A percentile compares a stretch with the other conserved stretches of the same genome.
Conservation (phyloP, 2,888 invertebrate species). For the Nephrotoma guestfalica region DNA sequence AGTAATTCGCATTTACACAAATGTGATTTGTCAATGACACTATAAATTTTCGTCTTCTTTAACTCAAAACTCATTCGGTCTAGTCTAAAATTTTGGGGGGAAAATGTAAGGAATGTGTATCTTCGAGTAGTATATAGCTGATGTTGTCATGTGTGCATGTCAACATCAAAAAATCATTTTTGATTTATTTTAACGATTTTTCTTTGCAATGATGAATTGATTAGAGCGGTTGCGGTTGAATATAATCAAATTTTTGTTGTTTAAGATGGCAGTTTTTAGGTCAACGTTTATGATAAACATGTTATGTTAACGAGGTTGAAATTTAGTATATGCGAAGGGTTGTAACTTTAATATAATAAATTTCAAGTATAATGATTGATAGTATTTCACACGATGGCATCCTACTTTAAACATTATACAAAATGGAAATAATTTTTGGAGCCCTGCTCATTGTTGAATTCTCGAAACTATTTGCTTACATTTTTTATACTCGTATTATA, state of each 20-base stretch:
- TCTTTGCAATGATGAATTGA: background rate
- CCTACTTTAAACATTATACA: too few species aligned
- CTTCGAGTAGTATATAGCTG: background rate
- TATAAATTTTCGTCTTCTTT: background rate
- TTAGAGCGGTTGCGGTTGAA: background rate
- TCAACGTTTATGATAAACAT: background rate
- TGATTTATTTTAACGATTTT: background rate
- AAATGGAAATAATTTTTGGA: too few species aligned
- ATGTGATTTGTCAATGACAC: background rate
- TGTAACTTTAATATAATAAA: background rate
- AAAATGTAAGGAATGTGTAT: too few species aligned
- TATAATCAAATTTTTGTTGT: background rate
- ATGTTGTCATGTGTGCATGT: background rate
- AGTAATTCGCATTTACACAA: background rate
- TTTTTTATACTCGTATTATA: too few species aligned
- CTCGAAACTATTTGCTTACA: too few species aligned
- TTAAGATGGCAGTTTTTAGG: background rate
- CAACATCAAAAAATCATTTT: background rate
- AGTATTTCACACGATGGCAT: background rate
- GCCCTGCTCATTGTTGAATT: too few species aligned
- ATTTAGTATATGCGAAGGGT: background rate
- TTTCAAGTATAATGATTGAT: background rate
- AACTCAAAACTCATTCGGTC: background rate
- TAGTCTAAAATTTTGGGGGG: background rate
- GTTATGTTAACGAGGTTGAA: background rate